Conservation (phyloP, 53 echinoderm and acorn worm genomes). For the Luidia sarsii region DNA sequence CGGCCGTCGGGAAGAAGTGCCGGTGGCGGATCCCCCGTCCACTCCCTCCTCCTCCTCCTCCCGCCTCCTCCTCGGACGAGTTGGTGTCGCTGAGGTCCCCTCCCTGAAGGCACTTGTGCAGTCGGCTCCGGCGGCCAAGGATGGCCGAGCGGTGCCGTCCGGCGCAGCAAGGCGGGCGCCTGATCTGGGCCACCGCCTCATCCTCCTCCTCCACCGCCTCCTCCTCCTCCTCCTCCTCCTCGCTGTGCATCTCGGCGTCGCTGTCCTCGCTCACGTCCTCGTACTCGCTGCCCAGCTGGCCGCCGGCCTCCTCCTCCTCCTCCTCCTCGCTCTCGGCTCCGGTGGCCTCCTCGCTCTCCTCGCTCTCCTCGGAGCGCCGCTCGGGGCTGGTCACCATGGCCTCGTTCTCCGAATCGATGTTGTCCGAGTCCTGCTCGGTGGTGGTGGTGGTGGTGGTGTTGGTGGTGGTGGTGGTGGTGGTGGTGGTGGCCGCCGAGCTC, state of each 20-base stretch:
- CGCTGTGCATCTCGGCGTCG: constrained; percentile 66
- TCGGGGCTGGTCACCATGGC: constrained; percentile 84
- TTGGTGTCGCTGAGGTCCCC: constrained; percentile 37
- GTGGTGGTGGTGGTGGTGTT: too few species aligned
- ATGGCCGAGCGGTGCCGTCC: constrained; percentile 19
- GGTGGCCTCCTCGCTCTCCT: constrained; percentile 70
- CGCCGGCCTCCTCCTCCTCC: constrained; percentile 65
- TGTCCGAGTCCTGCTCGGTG: constrained; percentile 77
- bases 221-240: constrained; percentile 42
- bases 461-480: too few species aligned
- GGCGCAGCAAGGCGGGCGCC: constrained; percentile 32
- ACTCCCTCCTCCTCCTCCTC: too few species aligned
- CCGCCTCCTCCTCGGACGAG: constrained; percentile 28
- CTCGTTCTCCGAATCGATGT: constrained; percentile 84
- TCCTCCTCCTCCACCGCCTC: constrained; percentile 55
- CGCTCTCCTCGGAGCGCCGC: constrained; percentile 71
- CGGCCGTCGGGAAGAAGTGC: constrained; percentile 26
- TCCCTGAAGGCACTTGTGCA: constrained; percentile 42
- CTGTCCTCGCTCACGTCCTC: constrained; percentile 81
- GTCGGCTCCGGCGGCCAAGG: constrained; percentile 12
- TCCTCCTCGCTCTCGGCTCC: constrained; percentile 78
- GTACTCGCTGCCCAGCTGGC: constrained; percentile 67
- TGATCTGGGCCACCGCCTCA: constrained; percentile 20
- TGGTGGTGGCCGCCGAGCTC: too few species aligned
- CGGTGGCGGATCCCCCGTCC: constrained; percentile 16